A percentile compares a stretch with the other conserved stretches of the same genome.
Evolutionary conservation across 2,113 vertebrate genomes (phyloP).

Genomic region (Charadrius vociferus): DNA sequence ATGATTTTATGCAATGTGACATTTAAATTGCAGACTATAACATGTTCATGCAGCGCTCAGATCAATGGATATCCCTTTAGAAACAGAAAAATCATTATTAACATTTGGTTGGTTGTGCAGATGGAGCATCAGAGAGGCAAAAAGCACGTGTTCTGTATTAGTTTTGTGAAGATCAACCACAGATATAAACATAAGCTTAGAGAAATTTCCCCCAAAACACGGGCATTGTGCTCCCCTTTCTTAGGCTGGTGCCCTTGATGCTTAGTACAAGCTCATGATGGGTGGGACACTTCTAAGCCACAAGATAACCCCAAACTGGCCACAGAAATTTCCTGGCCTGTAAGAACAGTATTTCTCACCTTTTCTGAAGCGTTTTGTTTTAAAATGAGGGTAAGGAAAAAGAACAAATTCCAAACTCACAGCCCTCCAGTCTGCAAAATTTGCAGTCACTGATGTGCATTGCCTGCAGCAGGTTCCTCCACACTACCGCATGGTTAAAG

Average conservation of each 20-base stretch:
- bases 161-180: not conserved
- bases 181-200: not conserved
- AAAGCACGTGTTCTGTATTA: not conserved
- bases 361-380: not conserved
- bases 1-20: not conserved
- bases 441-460: not conserved
- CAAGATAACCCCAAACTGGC: not conserved
- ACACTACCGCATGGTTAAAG: rapidly evolving
- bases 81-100: not conserved
- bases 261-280: not conserved
- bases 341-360: not conserved
- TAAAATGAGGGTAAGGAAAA: not conserved
- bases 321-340: not conserved
- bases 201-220: not conserved
- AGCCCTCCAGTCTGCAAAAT: not conserved
- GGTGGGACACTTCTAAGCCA: not conserved
- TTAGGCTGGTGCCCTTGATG: not conserved
- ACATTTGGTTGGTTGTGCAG: not conserved
- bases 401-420: not conserved
- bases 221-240: not conserved
- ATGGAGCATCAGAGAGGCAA: not conserved
- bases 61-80: not conserved
- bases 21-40: not conserved
- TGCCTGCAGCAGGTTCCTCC: not conserved
- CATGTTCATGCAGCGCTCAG: rapidly evolving